Conservation (phyloP, 2,888 invertebrate species). For the Noctua comes region DNA sequence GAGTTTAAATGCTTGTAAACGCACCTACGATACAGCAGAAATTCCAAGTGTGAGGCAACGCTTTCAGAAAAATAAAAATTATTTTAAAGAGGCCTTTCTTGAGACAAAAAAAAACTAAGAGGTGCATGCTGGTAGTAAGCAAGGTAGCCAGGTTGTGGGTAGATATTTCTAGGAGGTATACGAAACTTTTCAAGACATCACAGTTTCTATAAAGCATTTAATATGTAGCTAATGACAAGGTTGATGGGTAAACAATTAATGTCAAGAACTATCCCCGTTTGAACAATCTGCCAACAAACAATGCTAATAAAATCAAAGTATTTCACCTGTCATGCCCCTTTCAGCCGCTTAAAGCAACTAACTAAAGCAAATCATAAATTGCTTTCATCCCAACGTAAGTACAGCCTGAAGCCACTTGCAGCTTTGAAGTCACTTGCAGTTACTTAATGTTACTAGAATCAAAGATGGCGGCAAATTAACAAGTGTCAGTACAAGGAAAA, state of each 20-base stretch:
- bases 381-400: conserved; percentile 1
- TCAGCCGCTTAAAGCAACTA: background rate
- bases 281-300: conserved; percentile 9
- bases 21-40: too few species aligned
- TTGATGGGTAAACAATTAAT: background rate
- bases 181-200: background rate
- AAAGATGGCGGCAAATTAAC: background rate
- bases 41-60: too few species aligned
- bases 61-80: too few species aligned
- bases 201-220: background rate
- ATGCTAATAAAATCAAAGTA: conserved; percentile 9
- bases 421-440: conserved; percentile 31
- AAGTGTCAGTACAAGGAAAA: conserved; percentile 6
- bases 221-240: background rate
- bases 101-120: background rate
- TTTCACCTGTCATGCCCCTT: conserved; percentile 1
- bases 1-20: too few species aligned
- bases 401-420: conserved; percentile 3
- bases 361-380: background rate
- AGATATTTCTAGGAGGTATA: background rate
- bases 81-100: too few species aligned
- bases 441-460: background rate
- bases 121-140: too few species aligned
- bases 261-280: background rate
- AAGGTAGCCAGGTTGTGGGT: background rate